Conservation (phyloP, 2,797 vertebrate genomes). For the Acanthiza pusilla region DNA sequence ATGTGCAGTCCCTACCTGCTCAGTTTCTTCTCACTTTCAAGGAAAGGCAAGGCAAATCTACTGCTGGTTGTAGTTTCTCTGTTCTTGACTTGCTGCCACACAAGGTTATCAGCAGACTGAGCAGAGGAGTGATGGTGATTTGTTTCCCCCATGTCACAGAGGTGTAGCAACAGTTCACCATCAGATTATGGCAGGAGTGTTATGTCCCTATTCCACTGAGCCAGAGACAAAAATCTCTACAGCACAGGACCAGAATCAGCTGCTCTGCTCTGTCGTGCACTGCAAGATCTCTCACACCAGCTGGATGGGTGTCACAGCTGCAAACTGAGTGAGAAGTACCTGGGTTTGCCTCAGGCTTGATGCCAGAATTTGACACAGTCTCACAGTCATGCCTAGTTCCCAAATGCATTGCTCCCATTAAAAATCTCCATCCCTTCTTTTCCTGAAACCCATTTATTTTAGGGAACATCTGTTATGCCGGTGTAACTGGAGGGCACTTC, state of each 20-base stretch:
- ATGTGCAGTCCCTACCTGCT: neutral
- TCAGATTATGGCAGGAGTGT: neutral
- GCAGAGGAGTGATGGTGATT: neutral
- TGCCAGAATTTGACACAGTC: neutral
- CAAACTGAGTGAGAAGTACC: neutral
- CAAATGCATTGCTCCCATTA: neutral
- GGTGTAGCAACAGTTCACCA: neutral
- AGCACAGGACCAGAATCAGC: neutral
- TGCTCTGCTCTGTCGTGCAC: fast-evolving
- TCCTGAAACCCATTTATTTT: neutral
- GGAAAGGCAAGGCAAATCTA: neutral
- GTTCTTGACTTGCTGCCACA: neutral
- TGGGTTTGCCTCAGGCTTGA: neutral
- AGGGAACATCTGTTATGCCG: neutral
- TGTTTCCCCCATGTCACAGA: neutral
- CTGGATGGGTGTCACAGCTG: neutral
- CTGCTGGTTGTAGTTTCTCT: neutral
- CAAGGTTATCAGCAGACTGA: neutral
- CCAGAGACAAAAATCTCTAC: neutral
- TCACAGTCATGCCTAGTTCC: neutral
- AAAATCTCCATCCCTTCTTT: neutral
- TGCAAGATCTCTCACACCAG: neutral
- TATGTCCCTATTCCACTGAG: neutral
- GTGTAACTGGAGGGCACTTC: neutral
- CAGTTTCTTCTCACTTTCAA: neutral